Evolutionary conservation across 2,888 invertebrate species (phyloP), one percentile per base, ranked within the genome.

Genomic region (Melanostoma scalare): DNA sequence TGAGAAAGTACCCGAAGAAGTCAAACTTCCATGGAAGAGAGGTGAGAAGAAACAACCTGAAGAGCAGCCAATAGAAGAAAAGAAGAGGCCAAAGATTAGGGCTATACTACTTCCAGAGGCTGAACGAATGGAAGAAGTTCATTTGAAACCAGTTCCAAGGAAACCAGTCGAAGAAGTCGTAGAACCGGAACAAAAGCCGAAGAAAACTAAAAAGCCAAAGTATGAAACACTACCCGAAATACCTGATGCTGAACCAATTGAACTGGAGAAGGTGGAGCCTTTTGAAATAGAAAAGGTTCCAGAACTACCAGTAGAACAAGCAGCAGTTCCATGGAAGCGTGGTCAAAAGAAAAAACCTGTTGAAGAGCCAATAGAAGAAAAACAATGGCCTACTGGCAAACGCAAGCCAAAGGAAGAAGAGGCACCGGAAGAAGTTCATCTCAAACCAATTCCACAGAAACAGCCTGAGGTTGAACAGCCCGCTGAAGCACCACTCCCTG

Each of bases 141-240:
- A 89, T 33, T 89, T 93, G 0, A 93, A 93, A 77, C 93, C 93
- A 0, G 88, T 89, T 6, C 89, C 90, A 9, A 89, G 90, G 86
- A 89, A 88, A 80, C 88, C 90, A 67, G 87, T 88, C 9, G 88
- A 89, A 46, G 87, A 89, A 86, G 56, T 89, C 9, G 85, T 87
- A 6, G 89, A 89, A 77, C 90, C 90, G 55, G 88, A 88, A 58
- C 87, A 89, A 9, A 89, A 89, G 56, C 85, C 86, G 2, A 90
- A 88, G 69, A 88, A 86, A 75, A 85, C 88, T 0, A 88, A 88
- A 80, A 90, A 90, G 38, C 88, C 89, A 0, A 90, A 89, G 48
- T 86, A 85, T 2, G 88, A 89, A 72, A 88, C 89, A 6, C 85
- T 90, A 9, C 81, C 90, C 85, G 85, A 92, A 88, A 90, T 90